These are phyloP conservation scores for Pitangus sulphuratus DNA, from an alignment of 2,797 vertebrate genomes.

Conservation along the genomic window DNA sequence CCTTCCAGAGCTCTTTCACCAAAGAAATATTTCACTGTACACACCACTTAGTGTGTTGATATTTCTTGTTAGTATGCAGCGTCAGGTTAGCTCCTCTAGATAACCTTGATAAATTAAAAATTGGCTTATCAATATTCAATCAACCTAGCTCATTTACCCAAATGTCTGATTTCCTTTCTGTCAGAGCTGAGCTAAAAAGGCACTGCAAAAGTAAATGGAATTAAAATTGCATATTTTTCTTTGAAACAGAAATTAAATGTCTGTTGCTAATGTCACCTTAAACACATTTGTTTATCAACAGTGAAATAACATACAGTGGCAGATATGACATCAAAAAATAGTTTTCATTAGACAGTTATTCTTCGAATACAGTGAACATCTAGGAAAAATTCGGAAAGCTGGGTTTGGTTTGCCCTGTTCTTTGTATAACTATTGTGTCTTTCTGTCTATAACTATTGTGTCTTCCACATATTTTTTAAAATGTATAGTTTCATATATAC, in stretches of 20 bases:
- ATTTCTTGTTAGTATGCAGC: conserved; percentile 37
- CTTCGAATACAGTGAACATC: neutral
- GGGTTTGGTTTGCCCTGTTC: neutral
- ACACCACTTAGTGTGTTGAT: neutral
- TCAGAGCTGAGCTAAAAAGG: conserved; percentile 34
- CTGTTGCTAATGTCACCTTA: neutral
- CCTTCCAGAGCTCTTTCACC: neutral
- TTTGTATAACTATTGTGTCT: neutral
- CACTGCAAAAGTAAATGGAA: conserved; percentile 37
- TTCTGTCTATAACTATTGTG: neutral
- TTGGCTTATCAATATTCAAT: conserved; percentile 68
- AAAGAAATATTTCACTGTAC: conserved; percentile 22
- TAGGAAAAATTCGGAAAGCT: neutral
- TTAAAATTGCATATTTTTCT: conserved; percentile 52
- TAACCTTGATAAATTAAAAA: conserved; percentile 74
- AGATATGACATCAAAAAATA: neutral
- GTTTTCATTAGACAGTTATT: neutral
- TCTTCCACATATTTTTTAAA: neutral
- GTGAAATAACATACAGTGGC: neutral
- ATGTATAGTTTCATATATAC: neutral
- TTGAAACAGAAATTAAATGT: conserved; percentile 40
- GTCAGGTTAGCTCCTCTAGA: neutral
- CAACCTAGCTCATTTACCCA: conserved; percentile 42
- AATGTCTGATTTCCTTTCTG: conserved; percentile 35
- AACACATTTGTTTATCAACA: neutral